Evolutionary conservation across 2,113 vertebrate species (phyloP), one percentile per base, ranked within the genome.

Genomic region (Dolichotis patagonum): DNA sequence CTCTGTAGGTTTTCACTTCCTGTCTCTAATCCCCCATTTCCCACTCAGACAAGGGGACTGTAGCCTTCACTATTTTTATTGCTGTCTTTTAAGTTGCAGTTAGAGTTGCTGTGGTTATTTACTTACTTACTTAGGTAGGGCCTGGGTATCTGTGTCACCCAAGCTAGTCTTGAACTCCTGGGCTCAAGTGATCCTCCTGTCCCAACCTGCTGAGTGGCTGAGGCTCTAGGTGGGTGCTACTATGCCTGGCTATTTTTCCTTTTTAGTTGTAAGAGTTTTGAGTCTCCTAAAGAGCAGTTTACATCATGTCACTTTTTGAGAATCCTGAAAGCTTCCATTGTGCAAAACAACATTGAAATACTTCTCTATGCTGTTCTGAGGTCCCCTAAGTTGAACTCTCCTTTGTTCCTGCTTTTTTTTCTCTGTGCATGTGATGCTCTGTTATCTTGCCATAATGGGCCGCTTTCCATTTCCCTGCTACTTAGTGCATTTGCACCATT

Each of bases 281-380:
- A 65, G n/a, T 78, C 95, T 82, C 35, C 14, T 49, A 63, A 91
- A 91, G 32, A 69, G 49, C 12, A 63, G 49, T 88, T 91, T 62
- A 73, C 14, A 95, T 77, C 54, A 71, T 14, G 5, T 88, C 26
- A 28, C 67, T 83, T 43, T 84, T 88, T 71, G 87, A 91, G n/a
- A 88, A 94, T 58, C n/a, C 62, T 85, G 77, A 69, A 88, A 71
- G 41, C 12, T 88, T 88, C 62, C 49, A 87, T 69, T 56, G 30
- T 41, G 60, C 8, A 91, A 84, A 93, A 71, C 28, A 73, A 85
- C 56, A 90, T 46, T 63, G 22, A 71, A 95, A 93, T 56, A 30
- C 43, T 11, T 60, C 35, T 26, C 13, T 69, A 12, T 81, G 46
- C 1, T 41, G 28, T 75, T 75, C 58, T 49, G 56, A 93, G 46